Percentiles rank a stretch among this genome's conserved stretches.
These are phyloP conservation scores for Hydropotes inermis DNA, from an alignment of 2,113 vertebrate species.

Conservation along the genomic window DNA sequence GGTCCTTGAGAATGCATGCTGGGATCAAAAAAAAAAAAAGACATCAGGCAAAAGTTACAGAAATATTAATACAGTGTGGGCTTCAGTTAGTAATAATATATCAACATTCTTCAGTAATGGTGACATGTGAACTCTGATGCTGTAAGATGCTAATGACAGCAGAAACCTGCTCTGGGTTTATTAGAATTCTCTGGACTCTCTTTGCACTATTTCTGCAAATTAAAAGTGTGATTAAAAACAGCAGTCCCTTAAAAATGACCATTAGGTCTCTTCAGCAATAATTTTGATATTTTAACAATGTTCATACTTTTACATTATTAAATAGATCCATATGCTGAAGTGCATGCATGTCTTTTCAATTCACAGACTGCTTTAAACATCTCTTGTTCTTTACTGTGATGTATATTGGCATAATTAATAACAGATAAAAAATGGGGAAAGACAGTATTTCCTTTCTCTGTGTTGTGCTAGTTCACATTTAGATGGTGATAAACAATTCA, in stretches of 20 bases:
- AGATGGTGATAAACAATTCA: slow-evolving; percentile 60
- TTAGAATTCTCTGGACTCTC: not conserved
- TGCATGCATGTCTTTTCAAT: not conserved
- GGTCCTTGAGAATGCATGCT: rapidly evolving
- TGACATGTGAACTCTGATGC: not conserved
- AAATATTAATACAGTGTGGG: not conserved
- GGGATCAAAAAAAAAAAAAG: not conserved
- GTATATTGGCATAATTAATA: slow-evolving; percentile 38
- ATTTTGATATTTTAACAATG: not conserved
- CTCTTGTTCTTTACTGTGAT: slow-evolving; percentile 15
- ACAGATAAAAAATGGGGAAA: slow-evolving; percentile 29
- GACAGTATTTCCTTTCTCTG: not conserved
- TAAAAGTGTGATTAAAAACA: not conserved
- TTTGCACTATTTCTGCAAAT: not conserved
- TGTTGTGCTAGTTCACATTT: slow-evolving; percentile 58
- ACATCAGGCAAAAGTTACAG: not conserved
- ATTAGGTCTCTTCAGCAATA: not conserved
- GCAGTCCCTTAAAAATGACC: not conserved
- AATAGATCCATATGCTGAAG: not conserved
- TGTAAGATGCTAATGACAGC: not conserved
- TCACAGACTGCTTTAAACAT: not conserved
- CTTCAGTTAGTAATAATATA: not conserved
- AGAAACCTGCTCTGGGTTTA: not conserved
- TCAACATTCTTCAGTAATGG: not conserved
- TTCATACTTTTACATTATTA: not conserved